Conservation (phyloP, 2,888 invertebrate genomes). For the Ennomos erosarius region DNA sequence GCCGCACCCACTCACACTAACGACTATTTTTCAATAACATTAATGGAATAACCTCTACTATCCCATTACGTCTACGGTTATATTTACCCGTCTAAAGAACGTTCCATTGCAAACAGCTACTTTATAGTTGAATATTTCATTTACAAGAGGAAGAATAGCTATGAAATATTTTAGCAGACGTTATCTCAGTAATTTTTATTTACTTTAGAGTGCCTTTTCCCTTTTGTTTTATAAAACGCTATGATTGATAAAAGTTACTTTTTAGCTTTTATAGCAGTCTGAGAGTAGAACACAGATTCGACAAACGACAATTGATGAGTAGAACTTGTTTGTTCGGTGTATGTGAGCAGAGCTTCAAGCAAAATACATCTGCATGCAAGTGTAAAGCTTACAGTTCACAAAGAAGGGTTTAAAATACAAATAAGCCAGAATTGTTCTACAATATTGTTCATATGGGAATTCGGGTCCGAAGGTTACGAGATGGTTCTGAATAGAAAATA, state of each 20-base stretch:
- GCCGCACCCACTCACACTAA: constrained; percentile 64
- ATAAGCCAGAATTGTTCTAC: constrained; percentile 48
- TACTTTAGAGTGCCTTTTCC: not conserved
- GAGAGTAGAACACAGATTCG: no score
- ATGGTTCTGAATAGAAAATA: constrained; percentile 46
- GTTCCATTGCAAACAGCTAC: constrained; percentile 40
- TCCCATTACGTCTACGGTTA: constrained; percentile 51
- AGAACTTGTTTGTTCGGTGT: no score
- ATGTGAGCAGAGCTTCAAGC: no score
- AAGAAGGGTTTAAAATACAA: constrained; percentile 52
- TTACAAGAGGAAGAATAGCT: constrained; percentile 36
- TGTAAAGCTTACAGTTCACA: constrained; percentile 45
- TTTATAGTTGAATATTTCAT: constrained; percentile 46
- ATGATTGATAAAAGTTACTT: not conserved
- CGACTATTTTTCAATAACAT: constrained; percentile 75
- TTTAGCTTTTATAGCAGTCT: not conserved
- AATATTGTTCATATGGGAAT: constrained; percentile 48
- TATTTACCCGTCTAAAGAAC: constrained; percentile 43
- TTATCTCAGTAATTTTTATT: constrained; percentile 39
- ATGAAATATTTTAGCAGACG: constrained; percentile 33
- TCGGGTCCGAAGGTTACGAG: constrained; percentile 40
- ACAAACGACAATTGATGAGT: no score
- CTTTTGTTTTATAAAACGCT: no score
- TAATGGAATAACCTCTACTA: constrained; percentile 63
- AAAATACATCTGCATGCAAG: constrained; percentile 10